Base-by-base conservation (phyloP, 2,888 invertebrate genomes). In the Eudemis profundana region DNA sequence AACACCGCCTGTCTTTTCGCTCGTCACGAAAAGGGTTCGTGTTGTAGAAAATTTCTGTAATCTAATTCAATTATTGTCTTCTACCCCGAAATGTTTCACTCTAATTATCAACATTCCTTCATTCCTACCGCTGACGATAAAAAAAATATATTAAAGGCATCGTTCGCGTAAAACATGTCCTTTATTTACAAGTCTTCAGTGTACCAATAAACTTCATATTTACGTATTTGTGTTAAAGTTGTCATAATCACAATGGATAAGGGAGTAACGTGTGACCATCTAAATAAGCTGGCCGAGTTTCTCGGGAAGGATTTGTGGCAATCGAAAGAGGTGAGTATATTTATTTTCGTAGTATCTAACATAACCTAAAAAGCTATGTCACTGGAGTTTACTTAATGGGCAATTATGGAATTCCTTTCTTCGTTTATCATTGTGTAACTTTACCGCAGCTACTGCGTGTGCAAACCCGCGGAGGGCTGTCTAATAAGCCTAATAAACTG, bases 191-290 rank as follows among this genome's bases (percentile, higher is more conserved):
- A 82, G 76, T 78, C 79, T 79, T 77, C 78, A 78, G 82, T 83
- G 75, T 77, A 83, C 72, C 46, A 59, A 53, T 83, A 74, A 71
- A 76, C 75, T 82, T 82, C 75, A 70, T 83, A 83, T 83, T 82
- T 85, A 80, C 78, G 74, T 83, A 78, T 76, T 73, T 72, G 69
- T 63, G 57, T 69, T 72, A 68, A 65, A 66, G 61, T 71, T 73
- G 74, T 81, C 72, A 74, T 79, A 73, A 71, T 71, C 74, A 78
- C 76, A 79, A 92, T 91, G 91, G 89, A 91, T 83, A 90, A 85
- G 84, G 87, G 86, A 75, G 84, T 86, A 76, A 91, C 90, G 63
- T 93, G 92, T 80, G 91, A 92, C 68, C 92, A 93, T 78, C 81
- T 92, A 51, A 90, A 91, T 74, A 90, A 88, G 70, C 78, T 92